phyloP scores from a whole-genome alignment of 2,113 vertebrate species.

The Alethe castanea region DNA sequence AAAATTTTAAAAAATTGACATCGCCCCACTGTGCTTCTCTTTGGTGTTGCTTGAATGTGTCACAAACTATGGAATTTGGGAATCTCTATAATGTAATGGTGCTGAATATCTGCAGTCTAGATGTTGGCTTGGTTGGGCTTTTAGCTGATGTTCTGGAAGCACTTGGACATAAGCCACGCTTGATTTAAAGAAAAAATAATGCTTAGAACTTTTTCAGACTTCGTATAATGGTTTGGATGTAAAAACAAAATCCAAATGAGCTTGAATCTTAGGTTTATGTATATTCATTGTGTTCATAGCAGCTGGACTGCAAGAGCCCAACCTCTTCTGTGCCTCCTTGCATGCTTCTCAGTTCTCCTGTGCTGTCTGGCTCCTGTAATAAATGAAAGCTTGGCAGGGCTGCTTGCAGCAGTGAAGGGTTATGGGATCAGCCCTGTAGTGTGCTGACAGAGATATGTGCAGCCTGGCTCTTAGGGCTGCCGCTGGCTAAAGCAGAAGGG shows the following conservation, averaged over 20 bases:
- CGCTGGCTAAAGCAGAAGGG: not conserved
- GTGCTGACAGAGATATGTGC: fast-evolving
- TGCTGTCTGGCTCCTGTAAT: not conserved
- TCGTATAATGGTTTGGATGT: not conserved
- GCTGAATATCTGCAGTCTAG: not conserved
- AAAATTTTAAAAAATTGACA: fast-evolving
- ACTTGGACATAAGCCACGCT: not conserved
- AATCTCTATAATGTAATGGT: not conserved
- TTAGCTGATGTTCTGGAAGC: not conserved
- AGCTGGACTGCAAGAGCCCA: not conserved
- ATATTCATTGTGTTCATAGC: not conserved
- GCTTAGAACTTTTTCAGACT: not conserved
- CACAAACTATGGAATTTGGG: not conserved
- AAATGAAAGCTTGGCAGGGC: not conserved
- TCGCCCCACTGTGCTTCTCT: not conserved
- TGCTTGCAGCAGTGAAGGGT: not conserved
- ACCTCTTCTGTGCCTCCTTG: not conserved
- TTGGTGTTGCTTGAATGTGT: not conserved
- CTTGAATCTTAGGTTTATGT: not conserved
- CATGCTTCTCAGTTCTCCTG: not conserved
- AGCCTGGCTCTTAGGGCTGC: not conserved
- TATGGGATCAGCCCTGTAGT: not conserved
- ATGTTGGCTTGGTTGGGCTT: not conserved
- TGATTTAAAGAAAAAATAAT: not conserved
- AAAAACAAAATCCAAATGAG: not conserved